Evolutionary conservation across 1,140 invertebrate species (phyloP), one percentile per base, ranked within the genome.

Genomic region (Drosophila murphyi): DNA sequence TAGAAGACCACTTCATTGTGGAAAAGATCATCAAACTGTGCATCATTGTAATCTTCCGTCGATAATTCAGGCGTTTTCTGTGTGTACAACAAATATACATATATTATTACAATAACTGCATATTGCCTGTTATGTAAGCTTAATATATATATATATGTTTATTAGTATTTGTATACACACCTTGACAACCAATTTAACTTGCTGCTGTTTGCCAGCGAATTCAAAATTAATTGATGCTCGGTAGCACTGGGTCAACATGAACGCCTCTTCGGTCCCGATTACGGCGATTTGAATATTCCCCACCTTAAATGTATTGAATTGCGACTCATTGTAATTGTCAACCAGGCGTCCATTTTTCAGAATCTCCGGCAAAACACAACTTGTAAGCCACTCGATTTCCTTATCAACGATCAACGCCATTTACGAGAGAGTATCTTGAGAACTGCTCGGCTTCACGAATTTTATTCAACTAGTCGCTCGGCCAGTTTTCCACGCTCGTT

Each of bases 1-100:
- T 92, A 92, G n/a, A 91, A 88, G n/a, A 59, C 10, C 6, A 92
- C 81, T 55, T 92, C 91, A 45, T 92, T 92, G 29, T 50, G 63
- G 31, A 92, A 92, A 0, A 92, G 51, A 2, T 59, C 34, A 3
- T 37, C 43, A 32, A 92, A 91, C 28, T 82, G 72, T 2, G 88
- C 12, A 0, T 41, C 1, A 0, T 78, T 75, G 50, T 72, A 92
- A 0, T 51, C 2, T 7, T 78, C 72, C 20, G 72, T 45, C 2
- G 91, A 72, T 2, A 92, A 10, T 1, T 47, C 12, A 1, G 91
- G 90, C 0, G 91, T 91, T 89, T 91, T 92, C 91, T 92, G 35
- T 31, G 12, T 12, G 20, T 20, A 20, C 20, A 20, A 29, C 8
- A 10, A 1, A 5, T 31, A 31, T 43, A 3, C 1, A 20, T 28